A percentile compares a stretch with the other conserved stretches of the same genome.
Evolutionary conservation across 2,888 invertebrate genomes (phyloP).

Genomic region (Ephialtes manifestator): DNA sequence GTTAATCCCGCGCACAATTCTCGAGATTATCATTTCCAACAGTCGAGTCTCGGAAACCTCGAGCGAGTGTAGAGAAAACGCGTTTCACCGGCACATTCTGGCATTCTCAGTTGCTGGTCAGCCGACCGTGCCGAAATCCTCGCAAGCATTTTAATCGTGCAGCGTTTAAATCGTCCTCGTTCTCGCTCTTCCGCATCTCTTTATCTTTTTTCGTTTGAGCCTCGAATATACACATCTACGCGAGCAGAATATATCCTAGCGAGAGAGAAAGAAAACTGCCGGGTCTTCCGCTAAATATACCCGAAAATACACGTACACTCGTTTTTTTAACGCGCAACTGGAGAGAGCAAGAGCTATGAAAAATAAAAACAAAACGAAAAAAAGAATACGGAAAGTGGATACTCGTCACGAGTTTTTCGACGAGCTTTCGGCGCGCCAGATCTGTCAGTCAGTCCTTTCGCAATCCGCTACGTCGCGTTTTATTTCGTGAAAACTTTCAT

Average conservation of each 20-base stretch:
- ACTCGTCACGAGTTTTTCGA: constrained; percentile 41
- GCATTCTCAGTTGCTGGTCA: neutral
- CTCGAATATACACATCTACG: neutral
- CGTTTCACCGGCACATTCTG: neutral
- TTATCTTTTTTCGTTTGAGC: constrained; percentile 1
- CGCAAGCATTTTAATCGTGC: constrained; percentile 28
- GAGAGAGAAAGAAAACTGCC: neutral
- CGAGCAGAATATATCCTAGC: neutral
- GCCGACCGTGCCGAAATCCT: constrained; percentile 27
- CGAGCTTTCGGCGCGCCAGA: constrained; percentile 31
- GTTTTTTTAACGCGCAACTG: constrained; percentile 18
- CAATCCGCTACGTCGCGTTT: constrained; percentile 53
- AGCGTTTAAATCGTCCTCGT: constrained; percentile 4
- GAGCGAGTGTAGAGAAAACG: neutral
- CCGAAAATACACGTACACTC: neutral
- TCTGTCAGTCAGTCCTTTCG: constrained; percentile 30
- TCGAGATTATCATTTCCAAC: constrained; percentile 21
- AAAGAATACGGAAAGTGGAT: constrained; percentile 10
- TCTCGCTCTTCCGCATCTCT: neutral
- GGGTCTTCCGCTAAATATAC: constrained; percentile 5
- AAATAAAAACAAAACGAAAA: neutral
- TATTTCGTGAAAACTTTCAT: constrained; percentile 45
- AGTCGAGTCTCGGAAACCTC: neutral
- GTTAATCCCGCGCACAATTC: constrained; percentile 11
- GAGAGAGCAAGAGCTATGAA: neutral